Evolutionary conservation across 92 coral and sea anemone genomes (phyloP), one percentile per base, ranked within the genome.

Genomic region (Montipora capitata): DNA sequence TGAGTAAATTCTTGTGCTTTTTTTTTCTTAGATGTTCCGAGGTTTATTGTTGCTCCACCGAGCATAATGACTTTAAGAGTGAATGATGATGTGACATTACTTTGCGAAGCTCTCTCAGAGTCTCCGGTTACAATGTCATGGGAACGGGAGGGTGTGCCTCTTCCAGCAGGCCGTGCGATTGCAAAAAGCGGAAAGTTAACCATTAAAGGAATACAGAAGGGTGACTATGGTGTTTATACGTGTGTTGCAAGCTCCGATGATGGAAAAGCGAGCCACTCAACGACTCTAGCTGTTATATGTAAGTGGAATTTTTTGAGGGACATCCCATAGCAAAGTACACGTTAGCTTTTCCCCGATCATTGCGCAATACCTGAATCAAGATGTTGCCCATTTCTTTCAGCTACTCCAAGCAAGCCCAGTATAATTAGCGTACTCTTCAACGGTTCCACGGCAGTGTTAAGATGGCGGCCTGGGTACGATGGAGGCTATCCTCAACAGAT

Each of bases 381-480:
- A 48, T 48, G 6, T 48, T 48, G 10, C 52, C 10, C 10, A 5
- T 72, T 16, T 43, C 41, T 44, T 75, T 44, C 75, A 98, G 99
- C 98, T 54, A 94, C 98, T 73, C 99, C 99, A 13, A 84, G 93
- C n/a, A 84, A 84, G 35, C 99, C 99, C 16, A 90, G 83, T 13
- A 92, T 98, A 78, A 92, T 90, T 3, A 72, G 45, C 38, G 86
- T 96, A 18, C 45, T 13, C 17, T 65, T 92, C 49, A 79, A 91
- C 40, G 88, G 82, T 68, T 76, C 84, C 45, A 75, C 92, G 16
- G 95, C 95, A 11, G 70, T 91, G 56, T 84, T 98, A 10, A 86
- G 77, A 39, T 98, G 99, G 99, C 73, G 83, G 74, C 96, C 98
- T 70, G 99, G 98, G n/a, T 94, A 96, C 93, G 92, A 96, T 76